Evolutionary conservation across 30 jellyfish, hydroid and myxozoan species (phyloP).

Genomic region (Aurelia sp.): DNA sequence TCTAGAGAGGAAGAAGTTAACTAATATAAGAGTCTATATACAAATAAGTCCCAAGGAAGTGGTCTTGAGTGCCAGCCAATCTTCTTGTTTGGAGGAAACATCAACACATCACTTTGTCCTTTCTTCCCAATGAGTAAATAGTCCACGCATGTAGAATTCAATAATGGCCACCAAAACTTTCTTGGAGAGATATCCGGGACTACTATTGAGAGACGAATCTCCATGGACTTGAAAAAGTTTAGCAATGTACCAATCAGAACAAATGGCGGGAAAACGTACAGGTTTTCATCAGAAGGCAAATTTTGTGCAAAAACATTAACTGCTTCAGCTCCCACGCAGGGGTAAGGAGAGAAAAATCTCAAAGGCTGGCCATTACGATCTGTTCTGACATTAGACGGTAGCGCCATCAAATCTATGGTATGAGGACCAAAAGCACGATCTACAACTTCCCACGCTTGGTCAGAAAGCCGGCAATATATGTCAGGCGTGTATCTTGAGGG

Average conservation of each 20-base stretch:
- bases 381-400: conserved; percentile 9
- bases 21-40: no score
- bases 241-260: conserved; percentile 13
- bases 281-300: neutral
- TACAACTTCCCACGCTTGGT: neutral
- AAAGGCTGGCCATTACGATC: conserved; percentile 10
- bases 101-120: neutral
- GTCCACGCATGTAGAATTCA: no score
- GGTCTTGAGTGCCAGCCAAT: no score
- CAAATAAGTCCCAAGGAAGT: no score
- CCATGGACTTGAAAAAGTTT: neutral
- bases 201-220: no score
- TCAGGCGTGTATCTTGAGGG: conserved; percentile 21
- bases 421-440: conserved; percentile 23
- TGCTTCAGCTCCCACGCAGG: no score
- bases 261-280: conserved; percentile 23
- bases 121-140: neutral
- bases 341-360: conserved; percentile 1
- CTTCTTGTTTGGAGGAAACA: no score
- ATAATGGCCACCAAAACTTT: no score
- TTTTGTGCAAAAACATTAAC: conserved; percentile 10
- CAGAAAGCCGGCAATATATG: conserved; percentile 38
- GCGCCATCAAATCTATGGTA: conserved; percentile 27
- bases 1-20: neutral
- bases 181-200: no score